Conservation (phyloP, 2,113 vertebrate species). For the Cinclus mexicanus region DNA sequence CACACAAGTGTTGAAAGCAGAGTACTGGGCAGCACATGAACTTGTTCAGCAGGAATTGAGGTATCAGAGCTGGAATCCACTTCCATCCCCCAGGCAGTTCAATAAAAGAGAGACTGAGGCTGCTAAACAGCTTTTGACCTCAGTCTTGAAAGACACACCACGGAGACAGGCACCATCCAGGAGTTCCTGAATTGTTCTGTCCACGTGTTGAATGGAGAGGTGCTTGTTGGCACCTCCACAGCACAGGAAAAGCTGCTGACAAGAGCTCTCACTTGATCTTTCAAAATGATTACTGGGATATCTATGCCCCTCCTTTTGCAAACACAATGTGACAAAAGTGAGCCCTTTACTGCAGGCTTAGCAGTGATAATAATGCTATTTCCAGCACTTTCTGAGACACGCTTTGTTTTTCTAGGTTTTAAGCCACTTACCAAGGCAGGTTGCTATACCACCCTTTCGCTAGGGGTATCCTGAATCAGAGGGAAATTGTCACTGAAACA, state of each 20-base stretch:
- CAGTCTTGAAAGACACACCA: fast-evolving
- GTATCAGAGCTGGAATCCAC: not conserved
- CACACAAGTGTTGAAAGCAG: not conserved
- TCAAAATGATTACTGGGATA: not conserved
- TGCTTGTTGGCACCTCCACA: not conserved
- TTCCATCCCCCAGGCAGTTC: not conserved
- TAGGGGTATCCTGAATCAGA: not conserved
- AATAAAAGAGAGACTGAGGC: not conserved
- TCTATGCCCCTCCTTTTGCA: not conserved
- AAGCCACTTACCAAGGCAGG: not conserved
- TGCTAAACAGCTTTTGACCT: not conserved
- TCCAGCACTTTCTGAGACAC: not conserved
- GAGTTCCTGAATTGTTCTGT: not conserved
- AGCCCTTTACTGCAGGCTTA: not conserved
- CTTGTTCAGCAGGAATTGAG: not conserved
- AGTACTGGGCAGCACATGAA: not conserved
- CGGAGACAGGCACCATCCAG: not conserved
- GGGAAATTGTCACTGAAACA: not conserved
- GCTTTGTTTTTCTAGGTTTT: not conserved
- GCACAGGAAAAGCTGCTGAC: not conserved
- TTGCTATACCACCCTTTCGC: not conserved
- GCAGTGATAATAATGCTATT: not conserved
- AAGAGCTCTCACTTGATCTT: not conserved
- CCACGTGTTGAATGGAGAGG: not conserved
- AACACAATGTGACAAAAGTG: not conserved